Evolutionary conservation across 2,797 vertebrate genomes (phyloP).

Genomic region (Peromyscus aztecus): DNA sequence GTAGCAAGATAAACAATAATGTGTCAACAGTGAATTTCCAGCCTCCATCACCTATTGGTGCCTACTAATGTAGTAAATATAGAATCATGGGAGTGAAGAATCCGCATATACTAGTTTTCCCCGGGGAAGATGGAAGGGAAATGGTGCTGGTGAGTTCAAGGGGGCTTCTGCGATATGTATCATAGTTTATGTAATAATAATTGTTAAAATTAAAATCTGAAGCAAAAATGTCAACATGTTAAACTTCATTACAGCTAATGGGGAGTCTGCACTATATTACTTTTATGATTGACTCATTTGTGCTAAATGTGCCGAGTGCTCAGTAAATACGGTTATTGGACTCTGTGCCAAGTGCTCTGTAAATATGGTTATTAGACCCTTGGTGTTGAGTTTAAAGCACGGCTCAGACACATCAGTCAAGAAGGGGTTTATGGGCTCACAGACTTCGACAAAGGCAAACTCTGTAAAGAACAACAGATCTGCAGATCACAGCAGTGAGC

Average conservation of each 20-base stretch:
- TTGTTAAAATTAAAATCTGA: conserved; percentile 49
- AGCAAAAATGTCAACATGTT: conserved; percentile 30
- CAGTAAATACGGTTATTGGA: not conserved
- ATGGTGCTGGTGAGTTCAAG: not conserved
- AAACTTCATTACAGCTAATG: conserved; percentile 39
- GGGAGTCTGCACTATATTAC: not conserved
- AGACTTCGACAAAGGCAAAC: not conserved
- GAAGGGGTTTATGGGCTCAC: not conserved
- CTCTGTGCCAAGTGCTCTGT: not conserved
- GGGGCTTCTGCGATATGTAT: not conserved
- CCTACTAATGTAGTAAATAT: not conserved
- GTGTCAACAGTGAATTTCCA: not conserved
- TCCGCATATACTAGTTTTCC: not conserved
- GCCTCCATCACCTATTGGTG: not conserved
- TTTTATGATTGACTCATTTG: conserved; percentile 10
- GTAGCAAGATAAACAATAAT: not conserved
- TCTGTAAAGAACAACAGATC: not conserved
- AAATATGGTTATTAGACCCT: not conserved
- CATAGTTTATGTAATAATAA: conserved; percentile 27
- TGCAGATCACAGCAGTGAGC: not conserved
- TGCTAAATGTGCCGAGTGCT: conserved; percentile 22
- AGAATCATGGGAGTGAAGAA: not conserved
- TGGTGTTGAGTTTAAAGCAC: conserved; percentile 9
- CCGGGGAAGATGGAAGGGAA: not conserved
- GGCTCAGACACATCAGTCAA: not conserved